phyloP scores from a whole-genome alignment of 2,797 vertebrate species.

The Halcyon chelicuti region DNA sequence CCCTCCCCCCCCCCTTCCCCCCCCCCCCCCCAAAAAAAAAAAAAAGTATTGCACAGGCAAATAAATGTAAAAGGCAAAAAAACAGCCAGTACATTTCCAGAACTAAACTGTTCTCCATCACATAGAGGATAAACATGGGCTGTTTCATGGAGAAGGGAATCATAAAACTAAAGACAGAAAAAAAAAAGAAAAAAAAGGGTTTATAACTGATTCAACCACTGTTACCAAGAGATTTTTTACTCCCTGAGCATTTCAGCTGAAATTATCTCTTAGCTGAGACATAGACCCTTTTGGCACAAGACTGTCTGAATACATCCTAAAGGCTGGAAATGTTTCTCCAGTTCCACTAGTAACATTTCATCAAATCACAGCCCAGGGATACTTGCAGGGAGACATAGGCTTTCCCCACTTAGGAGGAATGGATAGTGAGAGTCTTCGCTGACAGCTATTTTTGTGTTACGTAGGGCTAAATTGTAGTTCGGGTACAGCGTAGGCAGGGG shows the following conservation, averaged over 20 bases:
- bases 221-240: not conserved
- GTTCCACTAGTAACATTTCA: not conserved
- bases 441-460: not conserved
- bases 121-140: not conserved
- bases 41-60: not conserved
- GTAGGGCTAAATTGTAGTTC: not conserved
- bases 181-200: not conserved
- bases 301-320: not conserved
- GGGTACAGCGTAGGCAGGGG: slow-evolving; percentile 34
- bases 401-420: not conserved
- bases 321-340: not conserved
- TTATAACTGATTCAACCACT: not conserved
- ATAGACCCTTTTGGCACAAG: not conserved
- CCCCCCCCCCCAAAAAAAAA: too few relatives aligned
- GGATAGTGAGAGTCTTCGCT: not conserved
- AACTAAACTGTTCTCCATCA: not conserved
- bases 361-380: not conserved
- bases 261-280: not conserved
- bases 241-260: not conserved
- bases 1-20: too few relatives aligned
- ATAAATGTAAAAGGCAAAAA: not conserved
- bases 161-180: not conserved
- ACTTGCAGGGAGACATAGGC: not conserved
- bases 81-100: not conserved
- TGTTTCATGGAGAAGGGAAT: not conserved